Base-by-base conservation (phyloP, 1,140 invertebrate species). In the Drosophila kohkoa region DNA sequence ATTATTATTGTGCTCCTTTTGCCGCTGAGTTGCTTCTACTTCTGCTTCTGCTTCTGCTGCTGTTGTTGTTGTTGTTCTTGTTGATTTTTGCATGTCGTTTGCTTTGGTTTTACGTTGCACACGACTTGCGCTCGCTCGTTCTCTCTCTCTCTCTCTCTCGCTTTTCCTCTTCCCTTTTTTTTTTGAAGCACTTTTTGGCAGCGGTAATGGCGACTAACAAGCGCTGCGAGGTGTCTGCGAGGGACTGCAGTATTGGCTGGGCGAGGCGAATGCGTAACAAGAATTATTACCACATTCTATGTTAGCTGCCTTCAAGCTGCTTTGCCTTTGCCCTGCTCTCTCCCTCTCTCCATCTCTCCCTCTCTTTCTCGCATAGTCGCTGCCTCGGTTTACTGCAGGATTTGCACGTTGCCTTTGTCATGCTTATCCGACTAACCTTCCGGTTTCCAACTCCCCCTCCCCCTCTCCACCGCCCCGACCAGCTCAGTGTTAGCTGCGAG, bases 231-330 rank as follows among this genome's bases (percentile, higher is more conserved):
- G 11, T 32, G 52, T 15, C 7, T 32, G 16, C 32, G 13, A 6
- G 20, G 15, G 5, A 20, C 4, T 49, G 20, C 48, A 49, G 10
- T 20, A 49, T 20, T 11, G 48, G 48, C 48, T 41, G 16, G 48
- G 16, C 49, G 59, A 52, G 46, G 25, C 74, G 69, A 81, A 72
- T 79, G 76, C 79, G 83, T 79, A 87, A 71, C 72, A 79, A 75
- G 75, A 87, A 87, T 88, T 87, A 87, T 87, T 82, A 71, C 66
- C 76, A 48, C 80, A 88, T 82, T 86, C 70, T 65, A 60, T 11
- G 35, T 73, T 65, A 60, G 16, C 38, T 70, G 60, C 55, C 28
- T 41, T 30, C 3, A n/a, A 35, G 48, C 59, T 10, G 38, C 38
- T 41, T n/a, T 11, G 38, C 38, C 38, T 3, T 41, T 41, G 3